These are phyloP conservation scores for Thecophora atra DNA, from an alignment of 2,888 invertebrate genomes.

Conservation along the genomic window DNA sequence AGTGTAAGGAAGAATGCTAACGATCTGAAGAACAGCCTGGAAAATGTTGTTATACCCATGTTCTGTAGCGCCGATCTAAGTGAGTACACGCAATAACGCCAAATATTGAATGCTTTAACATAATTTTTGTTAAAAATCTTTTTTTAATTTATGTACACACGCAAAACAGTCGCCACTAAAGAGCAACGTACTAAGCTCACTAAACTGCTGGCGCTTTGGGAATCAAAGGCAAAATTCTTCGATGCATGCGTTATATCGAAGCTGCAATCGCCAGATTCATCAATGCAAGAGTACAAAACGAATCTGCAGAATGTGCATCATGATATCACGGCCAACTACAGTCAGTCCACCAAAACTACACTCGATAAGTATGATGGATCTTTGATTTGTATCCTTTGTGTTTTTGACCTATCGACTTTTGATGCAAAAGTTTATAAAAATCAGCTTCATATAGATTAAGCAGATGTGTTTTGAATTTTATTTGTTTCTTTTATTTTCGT, in stretches of 20 bases:
- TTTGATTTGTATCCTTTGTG: too few species aligned
- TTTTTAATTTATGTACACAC: too few species aligned
- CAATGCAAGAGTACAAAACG: constrained; percentile 91
- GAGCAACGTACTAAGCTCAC: constrained; percentile 91
- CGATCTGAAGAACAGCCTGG: constrained; percentile 91
- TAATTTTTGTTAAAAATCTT: neutral
- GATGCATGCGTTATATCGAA: constrained; percentile 83
- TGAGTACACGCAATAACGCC: constrained; percentile 59
- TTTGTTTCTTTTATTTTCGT: constrained; percentile 49
- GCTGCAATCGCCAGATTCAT: constrained; percentile 85
- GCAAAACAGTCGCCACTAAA: constrained; percentile 80
- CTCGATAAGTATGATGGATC: constrained; percentile 74
- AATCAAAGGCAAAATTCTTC: constrained; percentile 92
- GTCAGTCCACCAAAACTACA: constrained; percentile 82
- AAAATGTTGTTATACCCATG: constrained; percentile 96
- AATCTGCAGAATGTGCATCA: constrained; percentile 84
- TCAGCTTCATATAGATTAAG: too few species aligned
- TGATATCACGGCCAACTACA: constrained; percentile 78
- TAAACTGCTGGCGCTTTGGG: constrained; percentile 95
- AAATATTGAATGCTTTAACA: constrained; percentile 19
- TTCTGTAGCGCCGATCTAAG: constrained; percentile 93
- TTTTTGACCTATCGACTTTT: too few species aligned
- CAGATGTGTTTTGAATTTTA: too few species aligned
- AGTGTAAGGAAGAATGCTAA: constrained; percentile 96
- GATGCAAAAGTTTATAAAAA: too few species aligned